These are phyloP conservation scores for Xiphorhynchus elegans DNA, from an alignment of 2,113 vertebrate species.

Conservation along the genomic window DNA sequence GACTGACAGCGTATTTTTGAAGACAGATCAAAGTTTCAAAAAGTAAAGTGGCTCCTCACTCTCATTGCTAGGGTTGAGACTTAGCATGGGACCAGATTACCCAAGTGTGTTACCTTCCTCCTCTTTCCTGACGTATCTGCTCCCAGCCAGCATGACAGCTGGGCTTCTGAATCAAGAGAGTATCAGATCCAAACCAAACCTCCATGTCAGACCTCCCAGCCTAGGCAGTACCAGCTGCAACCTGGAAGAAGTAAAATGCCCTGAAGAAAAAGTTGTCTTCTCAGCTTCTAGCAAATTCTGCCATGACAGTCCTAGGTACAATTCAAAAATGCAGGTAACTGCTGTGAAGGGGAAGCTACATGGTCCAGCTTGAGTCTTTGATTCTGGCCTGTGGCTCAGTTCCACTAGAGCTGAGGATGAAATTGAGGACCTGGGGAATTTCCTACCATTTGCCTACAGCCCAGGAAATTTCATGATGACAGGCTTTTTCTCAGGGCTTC, in stretches of 20 bases:
- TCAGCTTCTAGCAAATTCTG: neutral
- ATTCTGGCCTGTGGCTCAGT: neutral
- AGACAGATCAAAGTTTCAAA: neutral
- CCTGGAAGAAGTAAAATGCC: neutral
- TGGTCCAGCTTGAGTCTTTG: neutral
- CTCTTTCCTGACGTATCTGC: neutral
- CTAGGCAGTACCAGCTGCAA: neutral
- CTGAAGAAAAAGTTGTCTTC: neutral
- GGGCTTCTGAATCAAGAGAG: neutral
- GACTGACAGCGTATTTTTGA: neutral
- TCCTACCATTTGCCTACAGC: neutral
- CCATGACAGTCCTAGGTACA: accelerated
- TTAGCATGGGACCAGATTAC: neutral
- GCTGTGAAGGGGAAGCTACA: neutral
- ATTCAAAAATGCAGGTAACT: neutral
- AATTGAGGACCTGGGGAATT: neutral
- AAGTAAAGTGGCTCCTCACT: neutral
- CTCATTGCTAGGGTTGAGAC: neutral
- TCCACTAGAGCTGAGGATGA: neutral
- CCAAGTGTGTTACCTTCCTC: neutral
- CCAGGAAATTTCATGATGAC: neutral
- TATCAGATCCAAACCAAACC: neutral
- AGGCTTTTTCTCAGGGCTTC: neutral
- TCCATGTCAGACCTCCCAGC: neutral
- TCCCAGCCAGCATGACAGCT: neutral